phyloP scores from a whole-genome alignment of 2,113 vertebrate species.

The Erythrocercus mccallii region DNA sequence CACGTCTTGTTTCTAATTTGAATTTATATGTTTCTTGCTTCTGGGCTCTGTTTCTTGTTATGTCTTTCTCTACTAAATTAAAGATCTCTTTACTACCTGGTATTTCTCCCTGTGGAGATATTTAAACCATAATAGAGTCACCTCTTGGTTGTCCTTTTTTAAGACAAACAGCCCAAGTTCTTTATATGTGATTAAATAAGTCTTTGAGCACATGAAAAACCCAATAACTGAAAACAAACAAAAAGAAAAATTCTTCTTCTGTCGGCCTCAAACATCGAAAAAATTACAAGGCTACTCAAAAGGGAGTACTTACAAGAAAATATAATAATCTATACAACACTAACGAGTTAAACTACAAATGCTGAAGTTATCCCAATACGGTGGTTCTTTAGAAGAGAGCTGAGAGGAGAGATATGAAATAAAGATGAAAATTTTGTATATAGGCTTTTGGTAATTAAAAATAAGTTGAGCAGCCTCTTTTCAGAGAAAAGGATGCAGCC shows the following conservation, averaged over 20 bases:
- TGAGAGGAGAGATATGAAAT: not conserved
- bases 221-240: not conserved
- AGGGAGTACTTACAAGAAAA: not conserved
- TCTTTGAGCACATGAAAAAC: not conserved
- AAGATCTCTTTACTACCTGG: slow-evolving; percentile 19
- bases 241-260: not conserved
- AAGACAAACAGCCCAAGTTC: not conserved
- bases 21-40: slow-evolving; percentile 1
- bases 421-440: not conserved
- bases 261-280: not conserved
- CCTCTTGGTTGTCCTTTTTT: slow-evolving; percentile 17
- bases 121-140: slow-evolving; percentile 18
- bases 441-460: not conserved
- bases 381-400: not conserved
- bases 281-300: not conserved
- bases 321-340: not conserved
- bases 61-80: slow-evolving; percentile 12
- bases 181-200: slow-evolving; percentile 34
- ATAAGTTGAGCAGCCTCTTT: not conserved
- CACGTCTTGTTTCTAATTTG: slow-evolving; percentile 8
- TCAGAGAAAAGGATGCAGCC: not conserved
- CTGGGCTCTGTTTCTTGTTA: slow-evolving; percentile 22
- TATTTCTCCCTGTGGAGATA: slow-evolving; percentile 34
- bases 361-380: not conserved
- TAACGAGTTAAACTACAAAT: not conserved